phyloP scores from a whole-genome alignment of 2,888 invertebrate genomes.

The Hirtodrosophila cameraria region DNA sequence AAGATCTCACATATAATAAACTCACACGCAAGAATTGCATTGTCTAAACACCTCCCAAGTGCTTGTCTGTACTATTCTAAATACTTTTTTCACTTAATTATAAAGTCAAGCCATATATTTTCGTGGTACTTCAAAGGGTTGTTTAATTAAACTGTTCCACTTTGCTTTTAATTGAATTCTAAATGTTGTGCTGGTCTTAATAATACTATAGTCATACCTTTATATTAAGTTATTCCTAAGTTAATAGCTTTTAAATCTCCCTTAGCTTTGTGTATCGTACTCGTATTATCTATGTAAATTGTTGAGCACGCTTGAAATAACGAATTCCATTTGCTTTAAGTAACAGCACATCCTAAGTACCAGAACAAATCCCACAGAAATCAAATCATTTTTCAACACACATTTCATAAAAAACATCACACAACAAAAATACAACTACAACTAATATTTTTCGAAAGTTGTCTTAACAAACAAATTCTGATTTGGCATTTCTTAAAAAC shows the following conservation, averaged over 20 bases:
- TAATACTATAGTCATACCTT: neutral
- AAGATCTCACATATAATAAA: too few species aligned
- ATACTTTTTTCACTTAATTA: too few species aligned
- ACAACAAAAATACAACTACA: constrained; percentile 1
- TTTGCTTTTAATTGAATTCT: constrained; percentile 3
- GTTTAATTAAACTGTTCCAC: too few species aligned
- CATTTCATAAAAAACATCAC: constrained; percentile 14
- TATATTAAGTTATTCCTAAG: neutral
- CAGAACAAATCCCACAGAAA: constrained; percentile 12
- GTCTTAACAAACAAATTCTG: neutral
- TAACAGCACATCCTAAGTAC: constrained; percentile 18
- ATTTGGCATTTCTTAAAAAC: constrained; percentile 5
- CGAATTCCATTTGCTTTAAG: constrained; percentile 21
- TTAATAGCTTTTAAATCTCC: constrained; percentile 8
- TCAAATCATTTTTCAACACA: constrained; percentile 3
- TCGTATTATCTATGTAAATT: constrained; percentile 24
- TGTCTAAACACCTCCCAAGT: too few species aligned
- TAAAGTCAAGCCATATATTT: too few species aligned
- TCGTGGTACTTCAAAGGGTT: too few species aligned
- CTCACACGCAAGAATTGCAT: too few species aligned
- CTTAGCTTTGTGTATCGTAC: constrained; percentile 17
- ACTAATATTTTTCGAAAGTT: neutral
- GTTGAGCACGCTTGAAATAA: constrained; percentile 32
- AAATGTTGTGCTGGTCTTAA: constrained; percentile 6
- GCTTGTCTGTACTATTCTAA: too few species aligned